These are phyloP conservation scores for Heteromormyrus szaboi DNA, from an alignment of 2,797 vertebrate species.

Conservation along the genomic window DNA sequence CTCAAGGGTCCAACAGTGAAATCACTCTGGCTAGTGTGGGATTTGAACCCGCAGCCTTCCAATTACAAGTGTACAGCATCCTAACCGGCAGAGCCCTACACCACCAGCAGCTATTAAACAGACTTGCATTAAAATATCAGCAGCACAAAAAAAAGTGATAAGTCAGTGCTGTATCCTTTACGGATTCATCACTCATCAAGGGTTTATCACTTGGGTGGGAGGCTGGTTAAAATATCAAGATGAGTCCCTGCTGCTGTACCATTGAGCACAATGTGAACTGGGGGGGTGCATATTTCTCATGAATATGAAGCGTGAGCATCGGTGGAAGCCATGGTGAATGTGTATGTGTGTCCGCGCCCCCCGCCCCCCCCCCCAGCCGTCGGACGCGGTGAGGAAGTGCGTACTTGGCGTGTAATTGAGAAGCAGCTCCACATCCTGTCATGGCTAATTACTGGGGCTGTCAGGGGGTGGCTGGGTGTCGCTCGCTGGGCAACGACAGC, in stretches of 20 bases:
- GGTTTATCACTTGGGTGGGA: neutral
- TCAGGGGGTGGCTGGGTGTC: slow-evolving; percentile 46
- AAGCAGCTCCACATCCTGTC: slow-evolving; percentile 71
- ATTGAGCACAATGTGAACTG: neutral
- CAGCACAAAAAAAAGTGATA: neutral
- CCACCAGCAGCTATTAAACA: neutral
- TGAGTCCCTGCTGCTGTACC: neutral
- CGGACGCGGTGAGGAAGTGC: slow-evolving; percentile 48
- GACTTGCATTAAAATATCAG: neutral
- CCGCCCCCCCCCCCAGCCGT: slow-evolving; percentile 50
- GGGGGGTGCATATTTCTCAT: neutral
- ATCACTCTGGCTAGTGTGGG: neutral
- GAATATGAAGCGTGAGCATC: neutral
- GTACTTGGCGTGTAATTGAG: slow-evolving; percentile 70
- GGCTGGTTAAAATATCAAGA: neutral
- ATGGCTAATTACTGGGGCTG: slow-evolving; percentile 71
- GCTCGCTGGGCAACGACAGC: slow-evolving; percentile 34
- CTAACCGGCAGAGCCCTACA: neutral
- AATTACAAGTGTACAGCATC: neutral
- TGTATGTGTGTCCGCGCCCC: slow-evolving; percentile 18
- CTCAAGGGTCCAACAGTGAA: neutral
- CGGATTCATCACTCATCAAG: neutral
- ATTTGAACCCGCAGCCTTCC: neutral
- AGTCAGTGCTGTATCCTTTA: neutral
- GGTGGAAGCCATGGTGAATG: neutral